Evolutionary conservation across 2,888 invertebrate genomes (phyloP).

Genomic region (Calameuta pallipes): DNA sequence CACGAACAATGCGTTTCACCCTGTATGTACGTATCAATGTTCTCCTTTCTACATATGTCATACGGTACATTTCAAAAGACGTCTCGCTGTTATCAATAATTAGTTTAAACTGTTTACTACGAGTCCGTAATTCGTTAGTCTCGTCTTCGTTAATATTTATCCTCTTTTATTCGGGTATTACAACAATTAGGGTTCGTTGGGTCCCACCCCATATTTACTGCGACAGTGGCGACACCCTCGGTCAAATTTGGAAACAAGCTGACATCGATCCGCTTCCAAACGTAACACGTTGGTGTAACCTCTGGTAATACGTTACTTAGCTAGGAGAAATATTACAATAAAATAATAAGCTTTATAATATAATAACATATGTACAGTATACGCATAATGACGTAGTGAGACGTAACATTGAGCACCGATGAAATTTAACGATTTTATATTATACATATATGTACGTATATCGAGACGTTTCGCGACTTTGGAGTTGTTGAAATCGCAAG

Average conservation of each 20-base stretch:
- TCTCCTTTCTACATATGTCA: background rate
- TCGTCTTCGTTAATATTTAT: background rate
- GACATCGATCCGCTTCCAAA: background rate
- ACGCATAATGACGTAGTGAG: background rate
- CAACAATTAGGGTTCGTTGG: background rate
- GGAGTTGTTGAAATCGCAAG: no score
- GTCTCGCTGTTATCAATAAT: no score
- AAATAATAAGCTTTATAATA: background rate
- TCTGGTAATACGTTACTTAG: slow-evolving; percentile 7
- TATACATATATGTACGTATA: background rate
- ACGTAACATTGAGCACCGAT: background rate
- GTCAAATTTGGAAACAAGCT: background rate
- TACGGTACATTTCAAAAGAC: background rate
- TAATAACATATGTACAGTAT: background rate
- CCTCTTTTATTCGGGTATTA: background rate
- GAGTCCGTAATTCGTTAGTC: background rate
- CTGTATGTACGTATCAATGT: background rate
- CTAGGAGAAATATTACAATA: background rate
- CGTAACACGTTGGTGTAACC: background rate
- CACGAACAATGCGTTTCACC: background rate
- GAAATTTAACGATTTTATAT: background rate
- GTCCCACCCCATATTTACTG: background rate
- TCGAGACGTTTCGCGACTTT: no score
- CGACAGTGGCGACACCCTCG: background rate
- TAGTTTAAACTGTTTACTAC: background rate